These are phyloP conservation scores for Metalampra italica DNA, from an alignment of 2,888 invertebrate species.

Conservation along the genomic window DNA sequence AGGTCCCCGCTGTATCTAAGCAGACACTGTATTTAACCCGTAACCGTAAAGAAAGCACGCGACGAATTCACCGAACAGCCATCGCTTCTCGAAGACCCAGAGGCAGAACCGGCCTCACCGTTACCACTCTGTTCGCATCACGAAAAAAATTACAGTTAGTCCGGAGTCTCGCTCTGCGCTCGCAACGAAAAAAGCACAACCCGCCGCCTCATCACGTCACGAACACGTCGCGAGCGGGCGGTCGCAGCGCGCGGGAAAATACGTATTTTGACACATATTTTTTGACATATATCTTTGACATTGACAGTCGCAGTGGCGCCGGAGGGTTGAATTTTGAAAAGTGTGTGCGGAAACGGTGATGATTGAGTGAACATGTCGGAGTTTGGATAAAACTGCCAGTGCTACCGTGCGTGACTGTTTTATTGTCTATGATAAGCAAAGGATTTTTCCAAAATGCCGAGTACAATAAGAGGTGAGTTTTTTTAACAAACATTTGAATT, in stretches of 20 bases:
- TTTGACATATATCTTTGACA: no score
- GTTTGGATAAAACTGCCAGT: constrained; percentile 42
- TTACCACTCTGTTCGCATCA: constrained; percentile 56
- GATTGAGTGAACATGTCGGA: constrained; percentile 30
- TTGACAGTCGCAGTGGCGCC: constrained; percentile 55
- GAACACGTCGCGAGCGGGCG: constrained; percentile 52
- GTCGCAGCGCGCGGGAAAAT: constrained; percentile 43
- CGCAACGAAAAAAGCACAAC: constrained; percentile 69
- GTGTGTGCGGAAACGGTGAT: constrained; percentile 9
- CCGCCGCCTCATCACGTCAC: constrained; percentile 55
- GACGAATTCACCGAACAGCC: constrained; percentile 39
- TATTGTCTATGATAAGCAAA: constrained; percentile 20
- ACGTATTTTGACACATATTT: no score
- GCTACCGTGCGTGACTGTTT: constrained; percentile 30
- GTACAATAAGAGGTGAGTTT: constrained; percentile 72
- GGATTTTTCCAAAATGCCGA: constrained; percentile 71
- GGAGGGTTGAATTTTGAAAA: constrained; percentile 14
- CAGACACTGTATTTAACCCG: no score
- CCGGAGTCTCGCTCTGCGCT: constrained; percentile 46
- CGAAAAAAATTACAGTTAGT: constrained; percentile 75
- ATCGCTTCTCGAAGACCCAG: constrained; percentile 47
- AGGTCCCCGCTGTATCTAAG: no score
- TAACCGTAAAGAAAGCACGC: constrained; percentile 16
- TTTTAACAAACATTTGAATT: no score
- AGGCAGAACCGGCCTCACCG: constrained; percentile 64